These are phyloP conservation scores for Ferrisia virgata DNA, from an alignment of 2,888 invertebrate genomes.

Conservation along the genomic window DNA sequence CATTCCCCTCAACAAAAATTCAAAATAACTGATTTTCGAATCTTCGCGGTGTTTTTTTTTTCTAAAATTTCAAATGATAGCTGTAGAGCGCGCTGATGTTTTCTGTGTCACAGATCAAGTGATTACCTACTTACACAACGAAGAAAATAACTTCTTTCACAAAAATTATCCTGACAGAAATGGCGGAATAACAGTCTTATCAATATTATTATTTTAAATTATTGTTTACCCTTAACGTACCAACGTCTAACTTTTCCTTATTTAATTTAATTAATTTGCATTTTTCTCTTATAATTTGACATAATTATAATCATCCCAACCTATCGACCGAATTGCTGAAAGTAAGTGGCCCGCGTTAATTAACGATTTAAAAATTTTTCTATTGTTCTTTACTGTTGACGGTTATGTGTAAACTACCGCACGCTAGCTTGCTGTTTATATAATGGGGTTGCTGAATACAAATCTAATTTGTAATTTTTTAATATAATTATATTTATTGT, in stretches of 20 bases:
- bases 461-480: too few relatives aligned
- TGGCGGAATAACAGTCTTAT: conserved; percentile 33
- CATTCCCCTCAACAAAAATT: too few relatives aligned
- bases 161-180: conserved; percentile 21
- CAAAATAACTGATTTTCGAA: too few relatives aligned
- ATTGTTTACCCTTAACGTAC: background rate
- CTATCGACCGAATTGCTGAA: background rate
- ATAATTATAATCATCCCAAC: background rate
- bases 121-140: background rate
- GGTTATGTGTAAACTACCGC: conserved; percentile 10
- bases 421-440: conserved; percentile 4
- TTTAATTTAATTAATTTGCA: background rate
- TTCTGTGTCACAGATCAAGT: background rate
- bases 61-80: background rate
- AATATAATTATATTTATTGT: too few relatives aligned
- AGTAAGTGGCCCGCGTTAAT: conserved; percentile 18
- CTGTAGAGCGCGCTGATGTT: background rate
- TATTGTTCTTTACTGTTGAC: conserved; percentile 21
- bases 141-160: conserved; percentile 12
- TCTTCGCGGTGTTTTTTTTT: background rate
- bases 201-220: conserved; percentile 31
- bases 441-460: background rate
- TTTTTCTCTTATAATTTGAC: background rate
- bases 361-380: conserved; percentile 16
- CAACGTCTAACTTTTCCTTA: background rate